Evolutionary conservation across 2,113 vertebrate genomes (phyloP), one percentile per base, ranked within the genome.

Genomic region (Grantiella picta): DNA sequence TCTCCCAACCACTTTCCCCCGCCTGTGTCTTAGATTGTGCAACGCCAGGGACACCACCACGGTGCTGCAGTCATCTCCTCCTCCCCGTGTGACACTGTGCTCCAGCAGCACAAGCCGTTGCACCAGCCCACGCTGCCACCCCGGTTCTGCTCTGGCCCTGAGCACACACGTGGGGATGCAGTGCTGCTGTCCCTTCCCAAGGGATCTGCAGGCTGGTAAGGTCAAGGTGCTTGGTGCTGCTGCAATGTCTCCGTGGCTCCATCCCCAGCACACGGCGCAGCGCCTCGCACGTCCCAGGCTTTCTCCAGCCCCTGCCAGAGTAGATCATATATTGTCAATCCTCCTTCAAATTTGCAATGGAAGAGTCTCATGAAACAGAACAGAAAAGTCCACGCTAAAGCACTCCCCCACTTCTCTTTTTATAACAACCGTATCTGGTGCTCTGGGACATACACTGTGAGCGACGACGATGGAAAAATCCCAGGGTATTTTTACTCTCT

Each of bases 401-500:
- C 92, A 97, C 96, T 97, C 96, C 96, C 95, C 96, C 96, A 97
- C 95, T 97, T 95, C 90, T 96, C 96, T 97, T 97, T 97, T 97
- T 97, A 97, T 97, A 97, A 97, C 96, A 95, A 88, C 92, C 95
- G 1, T 96, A 95, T 94, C 96, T 97, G 90, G 76, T 96, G 92
- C 95, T 96, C 94, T 92, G 91, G 94, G 91, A 97, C 15, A 35
- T 63, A 95, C 88, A 92, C 94, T 40, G 33, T 42, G 76, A 97
- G 56, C 71, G n/a, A 76, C 82, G 4, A 44, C 2, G 89, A 96
- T 97, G 96, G 96, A 97, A 97, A 97, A 97, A 97, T 95, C 96
- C 96, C 94, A 94, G 86, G 80, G 92, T 97, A 97, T 97, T 97
- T 97, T 96, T 97, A 96, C 95, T 89, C 80, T 73, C 91, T 89